These are phyloP conservation scores for Cyprinodon variegatus DNA, from an alignment of 2,113 vertebrate genomes.

Conservation along the genomic window DNA sequence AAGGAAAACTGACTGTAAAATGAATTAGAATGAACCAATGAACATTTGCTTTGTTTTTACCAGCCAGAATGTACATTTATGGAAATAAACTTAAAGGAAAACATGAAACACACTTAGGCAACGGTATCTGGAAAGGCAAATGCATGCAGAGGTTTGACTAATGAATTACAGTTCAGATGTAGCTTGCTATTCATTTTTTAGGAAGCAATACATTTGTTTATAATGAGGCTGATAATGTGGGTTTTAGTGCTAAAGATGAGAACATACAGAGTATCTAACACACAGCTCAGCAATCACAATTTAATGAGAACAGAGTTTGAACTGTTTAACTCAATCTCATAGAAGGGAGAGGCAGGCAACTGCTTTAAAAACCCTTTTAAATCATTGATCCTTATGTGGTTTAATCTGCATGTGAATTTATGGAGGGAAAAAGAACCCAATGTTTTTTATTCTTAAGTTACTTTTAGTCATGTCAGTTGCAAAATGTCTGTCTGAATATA, in stretches of 20 bases:
- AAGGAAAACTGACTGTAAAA: background rate
- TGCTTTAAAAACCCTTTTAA: background rate
- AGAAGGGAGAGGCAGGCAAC: background rate
- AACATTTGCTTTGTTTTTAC: background rate
- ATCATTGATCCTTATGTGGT: background rate
- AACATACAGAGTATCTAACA: constrained; percentile 12
- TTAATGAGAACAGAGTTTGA: background rate
- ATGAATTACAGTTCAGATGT: background rate
- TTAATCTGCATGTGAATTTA: too few species aligned
- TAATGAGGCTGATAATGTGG: background rate
- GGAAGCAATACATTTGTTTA: constrained; percentile 1
- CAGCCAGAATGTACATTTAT: background rate
- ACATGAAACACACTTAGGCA: background rate
- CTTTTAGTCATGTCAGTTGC: too few species aligned
- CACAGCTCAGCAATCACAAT: background rate
- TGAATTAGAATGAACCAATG: background rate
- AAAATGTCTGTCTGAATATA: too few species aligned
- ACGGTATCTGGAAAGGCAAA: constrained; percentile 13
- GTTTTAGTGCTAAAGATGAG: background rate
- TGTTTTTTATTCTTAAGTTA: too few species aligned
- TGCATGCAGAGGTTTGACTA: constrained; percentile 13
- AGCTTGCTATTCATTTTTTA: constrained; percentile 1
- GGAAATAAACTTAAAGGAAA: background rate
- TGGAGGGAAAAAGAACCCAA: too few species aligned
- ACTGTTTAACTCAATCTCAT: background rate